Percentiles rank a stretch among this genome's conserved stretches.
Conservation (phyloP, 2,888 invertebrate genomes). For the Halocaridina rubra region DNA sequence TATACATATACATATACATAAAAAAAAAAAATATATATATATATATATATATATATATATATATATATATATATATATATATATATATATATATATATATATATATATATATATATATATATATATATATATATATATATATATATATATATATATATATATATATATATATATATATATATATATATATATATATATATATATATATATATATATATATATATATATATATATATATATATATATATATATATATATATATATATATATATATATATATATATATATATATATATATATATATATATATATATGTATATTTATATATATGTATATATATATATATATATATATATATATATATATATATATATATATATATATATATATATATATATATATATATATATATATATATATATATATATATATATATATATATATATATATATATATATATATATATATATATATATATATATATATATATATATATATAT, state of each 20-base stretch:
- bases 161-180: neutral
- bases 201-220: neutral
- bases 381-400: neutral
- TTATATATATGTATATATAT: constrained; percentile 8
- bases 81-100: neutral
- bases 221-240: neutral
- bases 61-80: neutral
- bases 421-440: neutral
- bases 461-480: neutral
- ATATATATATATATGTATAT: neutral
- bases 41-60: neutral
- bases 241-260: neutral
- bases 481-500: neutral
- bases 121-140: neutral
- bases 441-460: neutral
- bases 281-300: neutral
- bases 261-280: constrained; percentile 15
- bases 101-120: neutral
- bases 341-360: neutral
- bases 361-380: neutral
- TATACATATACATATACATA: neutral
- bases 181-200: neutral
- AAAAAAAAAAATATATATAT: neutral
- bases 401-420: neutral
- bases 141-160: neutral